Conservation (phyloP, 2,888 invertebrate genomes). For the Euplagia quadripunctaria region DNA sequence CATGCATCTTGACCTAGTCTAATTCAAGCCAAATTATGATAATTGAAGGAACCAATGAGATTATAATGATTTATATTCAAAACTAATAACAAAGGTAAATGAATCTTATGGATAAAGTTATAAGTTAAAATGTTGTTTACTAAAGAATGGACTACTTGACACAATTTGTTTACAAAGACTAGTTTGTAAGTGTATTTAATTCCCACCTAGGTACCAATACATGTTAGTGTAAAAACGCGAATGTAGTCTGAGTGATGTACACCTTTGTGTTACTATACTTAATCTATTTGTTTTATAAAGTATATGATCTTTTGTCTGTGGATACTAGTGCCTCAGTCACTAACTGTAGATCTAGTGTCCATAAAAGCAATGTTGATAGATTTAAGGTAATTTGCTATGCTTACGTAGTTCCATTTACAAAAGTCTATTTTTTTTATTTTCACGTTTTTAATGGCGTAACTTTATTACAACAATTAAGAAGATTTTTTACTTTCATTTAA, state of each 20-base stretch:
- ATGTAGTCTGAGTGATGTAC: background rate
- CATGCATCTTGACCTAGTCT: background rate
- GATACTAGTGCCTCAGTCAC: no score
- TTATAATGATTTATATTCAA: constrained; percentile 10
- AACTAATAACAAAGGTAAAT: constrained; percentile 3
- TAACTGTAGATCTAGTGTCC: no score
- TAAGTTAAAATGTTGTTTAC: constrained; percentile 13
- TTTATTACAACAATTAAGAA: no score
- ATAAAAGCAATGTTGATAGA: no score
- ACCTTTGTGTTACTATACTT: background rate
- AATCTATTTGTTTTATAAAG: no score
- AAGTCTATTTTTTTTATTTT: no score
- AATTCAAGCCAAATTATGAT: background rate
- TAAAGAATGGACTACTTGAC: background rate
- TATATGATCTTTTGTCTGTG: no score
- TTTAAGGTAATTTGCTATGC: no score
- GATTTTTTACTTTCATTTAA: no score
- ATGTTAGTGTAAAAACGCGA: constrained; percentile 20
- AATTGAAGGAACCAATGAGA: constrained; percentile 10
- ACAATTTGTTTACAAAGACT: constrained; percentile 52
- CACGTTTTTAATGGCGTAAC: no score
- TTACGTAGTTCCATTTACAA: no score
- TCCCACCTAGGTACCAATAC: constrained; percentile 44
- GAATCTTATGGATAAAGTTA: constrained; percentile 1
- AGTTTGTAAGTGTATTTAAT: constrained; percentile 46